Percentiles rank a stretch among this genome's conserved stretches.
Evolutionary conservation across 92 coral and sea anemone genomes (phyloP).

Genomic region (Muricea muricata): DNA sequence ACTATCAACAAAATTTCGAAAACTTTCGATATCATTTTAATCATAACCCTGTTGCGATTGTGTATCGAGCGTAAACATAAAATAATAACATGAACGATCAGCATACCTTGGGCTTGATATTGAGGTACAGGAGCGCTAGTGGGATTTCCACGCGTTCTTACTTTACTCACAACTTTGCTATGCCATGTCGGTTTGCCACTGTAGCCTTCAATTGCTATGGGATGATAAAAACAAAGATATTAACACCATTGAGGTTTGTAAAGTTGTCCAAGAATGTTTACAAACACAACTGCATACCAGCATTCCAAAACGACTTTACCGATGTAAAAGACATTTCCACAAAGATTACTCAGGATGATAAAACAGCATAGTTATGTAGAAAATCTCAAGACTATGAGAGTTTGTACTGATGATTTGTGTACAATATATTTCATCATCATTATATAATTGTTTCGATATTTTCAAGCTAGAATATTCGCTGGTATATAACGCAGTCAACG

Average conservation of each 20-base stretch:
- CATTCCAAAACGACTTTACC: slow-evolving; percentile 33
- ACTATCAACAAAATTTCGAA: not conserved
- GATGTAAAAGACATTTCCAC: slow-evolving; percentile 36
- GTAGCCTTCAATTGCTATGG: slow-evolving; percentile 20
- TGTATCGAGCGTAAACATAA: not conserved
- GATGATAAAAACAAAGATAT: not conserved
- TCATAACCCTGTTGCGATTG: not conserved
- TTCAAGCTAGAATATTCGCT: slow-evolving; percentile 17
- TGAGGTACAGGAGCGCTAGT: slow-evolving; percentile 23
- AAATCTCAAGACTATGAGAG: not conserved
- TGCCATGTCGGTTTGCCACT: slow-evolving; percentile 44
- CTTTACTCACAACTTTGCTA: slow-evolving; percentile 31
- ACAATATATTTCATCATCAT: not conserved
- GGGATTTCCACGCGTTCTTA: slow-evolving; percentile 12
- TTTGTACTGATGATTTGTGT: not conserved
- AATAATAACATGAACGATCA: not conserved
- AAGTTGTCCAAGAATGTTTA: not conserved
- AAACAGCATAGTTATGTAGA: not conserved
- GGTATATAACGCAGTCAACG: not conserved
- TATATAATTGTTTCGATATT: not conserved
- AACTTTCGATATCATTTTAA: not conserved
- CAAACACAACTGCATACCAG: not conserved
- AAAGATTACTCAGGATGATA: not conserved
- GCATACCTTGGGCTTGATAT: slow-evolving; percentile 25
- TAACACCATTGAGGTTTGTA: not conserved